Evolutionary conservation across 2,888 invertebrate species (phyloP).

Genomic region (Mesodorylaimus sp.): DNA sequence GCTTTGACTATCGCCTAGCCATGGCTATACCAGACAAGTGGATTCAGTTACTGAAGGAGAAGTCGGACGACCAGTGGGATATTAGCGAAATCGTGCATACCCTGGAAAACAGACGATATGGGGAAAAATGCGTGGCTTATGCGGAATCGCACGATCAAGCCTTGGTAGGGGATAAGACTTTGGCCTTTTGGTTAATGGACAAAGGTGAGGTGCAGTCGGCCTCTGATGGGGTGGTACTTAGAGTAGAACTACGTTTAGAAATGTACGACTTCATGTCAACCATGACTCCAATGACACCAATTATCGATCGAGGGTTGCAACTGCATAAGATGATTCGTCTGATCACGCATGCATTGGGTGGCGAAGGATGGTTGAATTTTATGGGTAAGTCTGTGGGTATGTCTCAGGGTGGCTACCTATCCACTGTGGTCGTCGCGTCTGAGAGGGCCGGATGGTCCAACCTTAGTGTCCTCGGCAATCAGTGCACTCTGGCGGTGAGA

Average conservation of each 20-base stretch:
- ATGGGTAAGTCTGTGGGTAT: constrained; percentile 48
- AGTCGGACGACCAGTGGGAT: constrained; percentile 77
- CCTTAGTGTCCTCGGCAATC: no score
- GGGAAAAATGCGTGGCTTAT: constrained; percentile 89
- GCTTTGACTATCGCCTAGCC: constrained; percentile 81
- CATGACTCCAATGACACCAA: constrained; percentile 22
- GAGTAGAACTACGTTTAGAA: no score
- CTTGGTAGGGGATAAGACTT: constrained; percentile 88
- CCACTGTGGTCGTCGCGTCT: no score
- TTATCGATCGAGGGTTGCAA: constrained; percentile 79
- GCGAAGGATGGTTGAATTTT: constrained; percentile 96
- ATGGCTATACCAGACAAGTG: constrained; percentile 99
- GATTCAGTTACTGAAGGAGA: constrained; percentile 47
- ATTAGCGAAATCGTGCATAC: constrained; percentile 75
- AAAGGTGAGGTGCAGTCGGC: constrained; percentile 23
- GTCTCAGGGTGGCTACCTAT: no score
- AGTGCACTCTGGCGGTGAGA: no score
- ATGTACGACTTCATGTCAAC: constrained; percentile 30
- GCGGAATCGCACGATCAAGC: constrained; percentile 97
- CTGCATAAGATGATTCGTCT: constrained; percentile 91
- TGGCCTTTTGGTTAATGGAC: constrained; percentile 70
- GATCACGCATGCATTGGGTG: constrained; percentile 77
- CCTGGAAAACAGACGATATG: constrained; percentile 77
- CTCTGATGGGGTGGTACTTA: no score
- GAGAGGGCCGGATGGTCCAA: no score